Conservation (phyloP, 2,113 vertebrate genomes). For the Cyanoliseus patagonus region DNA sequence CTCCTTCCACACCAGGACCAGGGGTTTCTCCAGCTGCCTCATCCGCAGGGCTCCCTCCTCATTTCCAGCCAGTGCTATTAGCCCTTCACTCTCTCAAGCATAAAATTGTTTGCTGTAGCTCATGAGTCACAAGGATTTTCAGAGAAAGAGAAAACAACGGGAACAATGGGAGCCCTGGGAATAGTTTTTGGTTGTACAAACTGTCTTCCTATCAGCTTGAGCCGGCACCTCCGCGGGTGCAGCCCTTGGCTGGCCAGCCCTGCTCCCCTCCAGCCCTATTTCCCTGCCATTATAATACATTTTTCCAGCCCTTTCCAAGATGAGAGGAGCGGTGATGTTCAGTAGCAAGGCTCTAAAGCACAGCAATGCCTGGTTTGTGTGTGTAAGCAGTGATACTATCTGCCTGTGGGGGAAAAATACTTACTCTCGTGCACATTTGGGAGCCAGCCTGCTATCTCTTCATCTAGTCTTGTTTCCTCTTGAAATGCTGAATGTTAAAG, state of each 20-base stretch:
- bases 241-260: background rate
- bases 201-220: background rate
- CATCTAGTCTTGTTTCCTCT: conserved; percentile 39
- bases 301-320: background rate
- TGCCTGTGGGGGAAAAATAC: background rate
- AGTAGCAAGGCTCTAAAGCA: background rate
- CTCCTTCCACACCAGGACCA: background rate
- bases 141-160: conserved; percentile 26
- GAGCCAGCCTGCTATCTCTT: background rate
- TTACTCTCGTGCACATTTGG: background rate
- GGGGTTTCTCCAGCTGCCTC: background rate
- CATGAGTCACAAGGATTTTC: conserved; percentile 51
- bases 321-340: accelerated
- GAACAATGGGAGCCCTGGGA: conserved; percentile 49
- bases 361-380: background rate
- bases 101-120: conserved; percentile 51
- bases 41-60: background rate
- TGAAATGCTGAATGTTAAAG: background rate
- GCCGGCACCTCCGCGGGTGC: background rate
- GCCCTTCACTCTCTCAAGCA: conserved; percentile 38
- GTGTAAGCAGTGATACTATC: background rate
- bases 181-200: conserved; percentile 42
- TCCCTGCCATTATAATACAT: background rate
- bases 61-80: background rate
- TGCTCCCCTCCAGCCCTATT: background rate